Percentiles rank a stretch among this genome's conserved stretches.
Conservation (phyloP, 1,140 invertebrate genomes). For the Kradibia gibbosae region DNA sequence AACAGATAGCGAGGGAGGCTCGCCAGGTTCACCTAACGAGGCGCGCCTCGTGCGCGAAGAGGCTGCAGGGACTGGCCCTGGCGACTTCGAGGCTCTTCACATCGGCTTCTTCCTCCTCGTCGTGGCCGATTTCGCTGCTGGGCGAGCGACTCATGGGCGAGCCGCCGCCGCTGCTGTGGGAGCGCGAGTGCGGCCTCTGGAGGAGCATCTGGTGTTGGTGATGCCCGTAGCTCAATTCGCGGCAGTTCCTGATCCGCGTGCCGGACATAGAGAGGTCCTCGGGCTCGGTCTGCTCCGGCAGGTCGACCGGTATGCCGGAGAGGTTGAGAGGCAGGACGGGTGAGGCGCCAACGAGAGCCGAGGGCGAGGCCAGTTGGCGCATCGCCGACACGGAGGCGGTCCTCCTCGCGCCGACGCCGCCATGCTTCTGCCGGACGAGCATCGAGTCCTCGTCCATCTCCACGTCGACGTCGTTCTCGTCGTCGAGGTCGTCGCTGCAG, state of each 20-base stretch:
- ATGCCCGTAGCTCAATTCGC: conserved; percentile 29
- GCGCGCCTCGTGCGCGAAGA: conserved; percentile 56
- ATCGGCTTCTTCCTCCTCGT: conserved; percentile 59
- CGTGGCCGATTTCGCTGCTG: conserved; percentile 59
- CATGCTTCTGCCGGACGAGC: conserved; percentile 57
- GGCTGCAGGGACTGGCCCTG: conserved; percentile 57
- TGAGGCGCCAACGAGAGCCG: conserved; percentile 40
- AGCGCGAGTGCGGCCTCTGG: conserved; percentile 57
- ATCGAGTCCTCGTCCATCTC: conserved; percentile 61
- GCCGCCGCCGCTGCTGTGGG: conserved; percentile 61
- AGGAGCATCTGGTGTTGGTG: conserved; percentile 43
- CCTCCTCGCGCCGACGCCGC: conserved; percentile 54
- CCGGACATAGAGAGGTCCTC: conserved; percentile 84
- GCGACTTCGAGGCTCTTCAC: conserved; percentile 56
- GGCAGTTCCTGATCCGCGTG: conserved; percentile 17
- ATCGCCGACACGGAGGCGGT: not conserved
- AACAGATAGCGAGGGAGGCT: not conserved
- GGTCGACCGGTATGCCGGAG: conserved; percentile 62
- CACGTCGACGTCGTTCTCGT: conserved; percentile 59
- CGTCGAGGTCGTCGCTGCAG: conserved; percentile 65
- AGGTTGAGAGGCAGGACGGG: conserved; percentile 62
- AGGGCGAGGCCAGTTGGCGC: not conserved
- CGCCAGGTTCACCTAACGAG: conserved; percentile 30
- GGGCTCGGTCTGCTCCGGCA: conserved; percentile 90
- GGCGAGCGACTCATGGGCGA: conserved; percentile 64